A percentile compares a stretch with the other conserved stretches of the same genome.
phyloP scores from a whole-genome alignment of 53 echinoderm and acorn worm genomes.

The Apostichopus leukothele region DNA sequence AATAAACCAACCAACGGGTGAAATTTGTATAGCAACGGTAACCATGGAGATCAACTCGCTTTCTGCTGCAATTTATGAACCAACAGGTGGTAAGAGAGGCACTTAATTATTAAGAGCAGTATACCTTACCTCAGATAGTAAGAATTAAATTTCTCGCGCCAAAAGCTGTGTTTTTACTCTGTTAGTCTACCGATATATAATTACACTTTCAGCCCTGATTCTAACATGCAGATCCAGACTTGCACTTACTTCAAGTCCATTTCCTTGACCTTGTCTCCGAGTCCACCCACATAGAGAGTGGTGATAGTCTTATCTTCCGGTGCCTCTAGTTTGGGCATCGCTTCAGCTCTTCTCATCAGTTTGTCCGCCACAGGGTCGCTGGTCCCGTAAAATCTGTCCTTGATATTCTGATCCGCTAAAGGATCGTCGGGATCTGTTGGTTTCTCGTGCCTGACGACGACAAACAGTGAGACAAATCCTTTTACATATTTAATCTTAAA shows the following conservation, averaged over 20 bases:
- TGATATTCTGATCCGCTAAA: constrained; percentile 97
- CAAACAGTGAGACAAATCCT: neutral
- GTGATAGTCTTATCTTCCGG: constrained; percentile 94
- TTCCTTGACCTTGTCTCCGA: constrained; percentile 94
- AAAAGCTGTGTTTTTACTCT: no score
- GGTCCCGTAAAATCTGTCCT: constrained; percentile 96
- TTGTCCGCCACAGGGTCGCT: constrained; percentile 97
- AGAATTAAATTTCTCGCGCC: no score
- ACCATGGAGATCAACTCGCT: no score
- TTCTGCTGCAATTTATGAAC: no score
- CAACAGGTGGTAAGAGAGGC: no score
- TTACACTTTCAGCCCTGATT: no score
- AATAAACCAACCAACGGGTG: no score
- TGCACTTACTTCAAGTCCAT: constrained; percentile 83
- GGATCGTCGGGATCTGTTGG: constrained; percentile 99
- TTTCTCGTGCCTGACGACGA: constrained; percentile 76
- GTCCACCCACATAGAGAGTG: constrained; percentile 92
- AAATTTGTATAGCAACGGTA: no score
- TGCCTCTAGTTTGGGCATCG: constrained; percentile 93
- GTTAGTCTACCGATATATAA: no score
- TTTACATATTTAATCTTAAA: no score
- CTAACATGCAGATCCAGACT: neutral
- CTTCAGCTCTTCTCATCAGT: constrained; percentile 78
- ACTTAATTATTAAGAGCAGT: no score
- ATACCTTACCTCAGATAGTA: no score